These are phyloP conservation scores for Octodonta nipae DNA, from an alignment of 2,888 invertebrate species.

Conservation along the genomic window DNA sequence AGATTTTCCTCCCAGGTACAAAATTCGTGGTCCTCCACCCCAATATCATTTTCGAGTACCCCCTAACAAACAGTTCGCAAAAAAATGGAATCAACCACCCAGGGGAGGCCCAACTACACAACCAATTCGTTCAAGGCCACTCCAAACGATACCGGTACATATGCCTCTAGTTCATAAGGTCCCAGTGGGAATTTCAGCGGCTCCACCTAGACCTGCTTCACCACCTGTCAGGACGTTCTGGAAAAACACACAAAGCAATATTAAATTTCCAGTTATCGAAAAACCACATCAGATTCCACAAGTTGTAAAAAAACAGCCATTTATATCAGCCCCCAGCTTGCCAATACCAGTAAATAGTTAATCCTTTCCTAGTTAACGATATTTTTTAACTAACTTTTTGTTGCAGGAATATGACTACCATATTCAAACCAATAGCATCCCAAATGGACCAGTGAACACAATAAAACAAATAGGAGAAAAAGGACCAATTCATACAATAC, in stretches of 20 bases:
- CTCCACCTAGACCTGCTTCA: conserved; percentile 8
- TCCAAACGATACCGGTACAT: conserved; percentile 21
- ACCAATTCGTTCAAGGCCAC: conserved; percentile 13
- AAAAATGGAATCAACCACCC: conserved; percentile 24
- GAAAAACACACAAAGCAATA: conserved; percentile 16
- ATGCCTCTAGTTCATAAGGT: conserved; percentile 19
- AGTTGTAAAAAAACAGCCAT: background rate
- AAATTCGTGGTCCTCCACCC: conserved; percentile 11
- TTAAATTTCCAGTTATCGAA: conserved; percentile 13
- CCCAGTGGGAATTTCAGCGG: conserved; percentile 15
- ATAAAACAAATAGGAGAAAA: conserved; percentile 37
- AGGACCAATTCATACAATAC: conserved; percentile 75
- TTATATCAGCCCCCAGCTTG: conserved; percentile 5
- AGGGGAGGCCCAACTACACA: no score
- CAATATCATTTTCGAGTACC: conserved; percentile 16
- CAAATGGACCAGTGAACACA: conserved; percentile 24
- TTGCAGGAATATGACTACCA: conserved; percentile 29
- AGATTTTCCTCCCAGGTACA: conserved; percentile 14
- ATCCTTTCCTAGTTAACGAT: background rate
- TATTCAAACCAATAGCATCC: conserved; percentile 30
- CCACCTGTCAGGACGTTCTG: conserved; percentile 21
- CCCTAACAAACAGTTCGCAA: conserved; percentile 17
- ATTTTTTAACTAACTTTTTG: background rate
- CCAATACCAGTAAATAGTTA: no score
- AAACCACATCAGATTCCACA: conserved; percentile 1